Evolutionary conservation across 1,140 invertebrate species (phyloP).

Genomic region (Tribolium madens): DNA sequence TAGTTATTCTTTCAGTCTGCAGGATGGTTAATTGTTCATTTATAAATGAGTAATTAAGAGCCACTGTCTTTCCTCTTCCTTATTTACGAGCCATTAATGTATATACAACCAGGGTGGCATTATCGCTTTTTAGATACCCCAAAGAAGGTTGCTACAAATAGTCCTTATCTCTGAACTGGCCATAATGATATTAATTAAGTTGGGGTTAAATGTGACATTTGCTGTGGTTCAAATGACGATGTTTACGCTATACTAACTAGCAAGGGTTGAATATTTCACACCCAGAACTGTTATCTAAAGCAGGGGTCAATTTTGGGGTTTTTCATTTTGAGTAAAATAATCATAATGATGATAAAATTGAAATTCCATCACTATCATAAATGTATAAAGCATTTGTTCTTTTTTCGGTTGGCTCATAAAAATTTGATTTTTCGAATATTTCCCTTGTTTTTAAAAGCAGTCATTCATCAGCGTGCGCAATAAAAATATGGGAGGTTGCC

Average conservation of each 20-base stretch:
- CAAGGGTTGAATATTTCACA: not conserved
- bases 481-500: not conserved
- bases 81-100: slow-evolving; percentile 15
- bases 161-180: not conserved
- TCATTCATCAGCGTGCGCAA: not conserved
- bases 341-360: too few species aligned
- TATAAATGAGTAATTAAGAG: not conserved
- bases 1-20: not conserved
- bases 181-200: not conserved
- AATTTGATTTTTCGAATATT: not conserved
- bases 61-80: not conserved
- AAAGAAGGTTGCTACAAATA: not conserved
- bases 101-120: not conserved
- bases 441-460: not conserved
- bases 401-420: too few species aligned
- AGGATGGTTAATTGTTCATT: not conserved
- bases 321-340: too few species aligned
- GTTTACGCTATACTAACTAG: not conserved
- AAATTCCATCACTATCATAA: too few species aligned
- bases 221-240: not conserved
- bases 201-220: not conserved
- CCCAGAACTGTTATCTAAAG: too few species aligned
- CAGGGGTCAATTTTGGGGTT: too few species aligned
- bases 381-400: too few species aligned
- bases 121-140: not conserved